A percentile compares a stretch with the other conserved stretches of the same genome.
Evolutionary conservation across 2,113 vertebrate species (phyloP).

Genomic region (Tonatia bakeri): DNA sequence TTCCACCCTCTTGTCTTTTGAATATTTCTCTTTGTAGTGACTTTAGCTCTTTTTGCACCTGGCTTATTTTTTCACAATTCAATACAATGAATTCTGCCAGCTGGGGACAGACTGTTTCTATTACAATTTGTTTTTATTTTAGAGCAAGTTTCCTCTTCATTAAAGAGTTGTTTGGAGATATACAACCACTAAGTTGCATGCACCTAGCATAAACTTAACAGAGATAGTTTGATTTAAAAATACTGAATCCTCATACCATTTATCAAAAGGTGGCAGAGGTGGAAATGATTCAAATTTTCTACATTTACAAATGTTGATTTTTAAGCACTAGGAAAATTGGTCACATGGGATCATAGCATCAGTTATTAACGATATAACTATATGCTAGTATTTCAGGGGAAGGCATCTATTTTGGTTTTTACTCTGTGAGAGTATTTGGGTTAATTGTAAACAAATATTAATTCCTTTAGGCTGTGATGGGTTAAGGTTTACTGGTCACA

Average conservation of each 20-base stretch:
- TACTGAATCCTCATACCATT: not conserved
- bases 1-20: not conserved
- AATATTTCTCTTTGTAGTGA: not conserved
- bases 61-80: not conserved
- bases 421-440: not conserved
- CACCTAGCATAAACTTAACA: not conserved
- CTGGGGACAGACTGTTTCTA: not conserved
- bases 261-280: not conserved
- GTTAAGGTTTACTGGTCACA: not conserved
- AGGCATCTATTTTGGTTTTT: not conserved
- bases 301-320: not conserved
- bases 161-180: not conserved
- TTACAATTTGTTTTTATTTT: slow-evolving; percentile 6
- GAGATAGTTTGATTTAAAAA: not conserved
- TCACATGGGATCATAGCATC: not conserved
- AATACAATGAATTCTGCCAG: not conserved
- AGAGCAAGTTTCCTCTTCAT: not conserved
- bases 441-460: slow-evolving; percentile 5
- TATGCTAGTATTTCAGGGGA: not conserved
- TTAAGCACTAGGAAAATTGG: not conserved
- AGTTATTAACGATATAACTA: not conserved
- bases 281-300: not conserved
- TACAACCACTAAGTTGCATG: not conserved
- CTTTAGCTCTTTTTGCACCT: not conserved
- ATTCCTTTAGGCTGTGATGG: not conserved